Conservation (phyloP, 1,140 invertebrate species). For the Drosophila novamexicana region DNA sequence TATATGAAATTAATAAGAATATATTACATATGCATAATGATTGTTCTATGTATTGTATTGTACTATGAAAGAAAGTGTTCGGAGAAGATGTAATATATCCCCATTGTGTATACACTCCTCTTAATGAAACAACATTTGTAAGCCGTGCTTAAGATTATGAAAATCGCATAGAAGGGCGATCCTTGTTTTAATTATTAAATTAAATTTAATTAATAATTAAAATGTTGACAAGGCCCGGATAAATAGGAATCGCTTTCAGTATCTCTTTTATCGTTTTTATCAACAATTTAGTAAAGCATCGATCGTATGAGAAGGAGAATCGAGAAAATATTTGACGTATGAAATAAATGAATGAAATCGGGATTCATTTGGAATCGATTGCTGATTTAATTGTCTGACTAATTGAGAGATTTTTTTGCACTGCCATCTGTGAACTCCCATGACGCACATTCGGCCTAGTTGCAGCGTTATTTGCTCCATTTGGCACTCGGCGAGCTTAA, state of each 20-base stretch:
- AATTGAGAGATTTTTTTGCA: constrained; percentile 82
- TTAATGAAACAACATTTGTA: too few relatives aligned
- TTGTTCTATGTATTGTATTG: too few relatives aligned
- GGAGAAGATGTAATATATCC: too few relatives aligned
- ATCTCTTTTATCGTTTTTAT: background rate
- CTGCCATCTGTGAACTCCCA: constrained; percentile 65
- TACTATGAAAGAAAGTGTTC: too few relatives aligned
- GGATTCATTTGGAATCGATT: constrained; percentile 65
- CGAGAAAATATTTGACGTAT: constrained; percentile 47
- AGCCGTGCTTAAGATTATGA: background rate
- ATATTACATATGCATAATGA: too few relatives aligned
- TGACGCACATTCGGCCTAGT: constrained; percentile 63
- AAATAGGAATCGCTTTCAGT: background rate
- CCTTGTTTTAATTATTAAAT: too few relatives aligned
- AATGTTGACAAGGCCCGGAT: background rate
- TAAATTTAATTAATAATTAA: too few relatives aligned
- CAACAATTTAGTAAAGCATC: constrained; percentile 4
- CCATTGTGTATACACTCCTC: too few relatives aligned
- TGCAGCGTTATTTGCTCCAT: constrained; percentile 76
- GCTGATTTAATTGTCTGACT: constrained; percentile 84
- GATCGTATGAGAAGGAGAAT: background rate
- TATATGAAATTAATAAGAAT: too few relatives aligned
- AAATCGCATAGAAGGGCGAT: background rate
- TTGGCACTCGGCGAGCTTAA: constrained; percentile 78
- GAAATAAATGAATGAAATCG: constrained; percentile 53